A percentile compares a stretch with the other conserved stretches of the same genome.
Conservation (phyloP, 2,888 invertebrate species). For the Pammene fasciana region DNA sequence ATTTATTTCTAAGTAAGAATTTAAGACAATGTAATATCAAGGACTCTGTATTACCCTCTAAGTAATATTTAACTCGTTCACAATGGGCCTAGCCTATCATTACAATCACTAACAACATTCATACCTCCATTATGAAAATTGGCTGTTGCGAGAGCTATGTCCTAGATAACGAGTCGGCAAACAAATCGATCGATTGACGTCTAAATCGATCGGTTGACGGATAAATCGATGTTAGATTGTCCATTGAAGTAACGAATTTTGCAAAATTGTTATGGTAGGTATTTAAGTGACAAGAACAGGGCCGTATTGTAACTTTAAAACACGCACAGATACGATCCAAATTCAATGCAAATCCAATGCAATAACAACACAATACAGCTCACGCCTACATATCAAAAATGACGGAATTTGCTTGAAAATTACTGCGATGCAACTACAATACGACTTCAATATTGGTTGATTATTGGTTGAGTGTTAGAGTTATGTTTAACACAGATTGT, state of each 20-base stretch:
- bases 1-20: slow-evolving; percentile 5
- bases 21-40: slow-evolving; percentile 15
- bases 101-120: slow-evolving; percentile 24
- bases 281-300: too few relatives aligned
- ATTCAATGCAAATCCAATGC: too few relatives aligned
- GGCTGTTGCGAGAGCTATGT: slow-evolving; percentile 31
- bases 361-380: too few relatives aligned
- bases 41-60: slow-evolving; percentile 4
- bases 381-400: too few relatives aligned
- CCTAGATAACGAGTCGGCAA: slow-evolving; percentile 35
- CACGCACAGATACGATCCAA: too few relatives aligned
- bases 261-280: background rate
- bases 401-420: too few relatives aligned
- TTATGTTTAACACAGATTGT: too few relatives aligned
- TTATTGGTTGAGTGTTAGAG: too few relatives aligned
- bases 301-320: too few relatives aligned
- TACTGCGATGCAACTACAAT: too few relatives aligned
- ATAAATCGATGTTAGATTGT: slow-evolving; percentile 30
- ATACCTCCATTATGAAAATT: slow-evolving; percentile 39
- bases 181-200: slow-evolving; percentile 35
- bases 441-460: too few relatives aligned
- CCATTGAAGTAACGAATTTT: slow-evolving; percentile 9
- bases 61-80: slow-evolving; percentile 25
- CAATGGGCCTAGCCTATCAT: slow-evolving; percentile 28
- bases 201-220: slow-evolving; percentile 35